Conservation (phyloP, 2,888 invertebrate genomes). For the Druceiella hillmani region DNA sequence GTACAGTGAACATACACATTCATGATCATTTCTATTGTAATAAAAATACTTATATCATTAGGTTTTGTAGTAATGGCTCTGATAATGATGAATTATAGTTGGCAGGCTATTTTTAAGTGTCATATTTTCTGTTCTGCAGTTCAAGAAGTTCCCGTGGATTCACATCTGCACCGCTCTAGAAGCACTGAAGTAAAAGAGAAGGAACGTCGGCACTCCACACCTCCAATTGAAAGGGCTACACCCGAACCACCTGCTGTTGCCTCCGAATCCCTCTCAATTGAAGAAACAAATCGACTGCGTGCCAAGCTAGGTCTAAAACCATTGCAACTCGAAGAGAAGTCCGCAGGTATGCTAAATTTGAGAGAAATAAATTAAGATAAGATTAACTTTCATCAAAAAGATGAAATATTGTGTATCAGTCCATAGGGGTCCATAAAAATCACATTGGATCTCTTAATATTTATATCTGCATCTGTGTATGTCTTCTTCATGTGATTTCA, state of each 20-base stretch:
- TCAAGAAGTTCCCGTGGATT: slow-evolving; percentile 49
- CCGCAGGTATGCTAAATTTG: slow-evolving; percentile 31
- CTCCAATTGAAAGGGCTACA: too few relatives aligned
- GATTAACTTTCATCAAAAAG: not conserved
- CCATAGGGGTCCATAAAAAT: too few relatives aligned
- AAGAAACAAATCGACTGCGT: slow-evolving; percentile 83
- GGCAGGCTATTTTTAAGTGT: too few relatives aligned
- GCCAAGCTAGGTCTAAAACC: slow-evolving; percentile 93
- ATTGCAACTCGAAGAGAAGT: slow-evolving; percentile 59
- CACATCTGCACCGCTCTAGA: slow-evolving; percentile 31
- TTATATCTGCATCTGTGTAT: not conserved
- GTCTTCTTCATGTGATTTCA: not conserved
- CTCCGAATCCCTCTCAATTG: slow-evolving; percentile 64
- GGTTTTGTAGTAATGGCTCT: too few relatives aligned
- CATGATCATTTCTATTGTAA: too few relatives aligned
- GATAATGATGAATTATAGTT: too few relatives aligned
- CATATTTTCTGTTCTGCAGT: too few relatives aligned
- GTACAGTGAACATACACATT: too few relatives aligned
- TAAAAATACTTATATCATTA: too few relatives aligned
- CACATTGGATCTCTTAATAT: too few relatives aligned
- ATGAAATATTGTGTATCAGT: too few relatives aligned
- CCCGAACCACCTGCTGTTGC: slow-evolving; percentile 36
- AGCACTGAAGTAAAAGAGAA: slow-evolving; percentile 3
- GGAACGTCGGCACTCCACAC: too few relatives aligned
- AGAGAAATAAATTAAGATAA: not conserved